A percentile compares a stretch with the other conserved stretches of the same genome.
These are phyloP conservation scores for Onthophagus sagittarius DNA, from an alignment of 2,888 invertebrate species.

Conservation along the genomic window DNA sequence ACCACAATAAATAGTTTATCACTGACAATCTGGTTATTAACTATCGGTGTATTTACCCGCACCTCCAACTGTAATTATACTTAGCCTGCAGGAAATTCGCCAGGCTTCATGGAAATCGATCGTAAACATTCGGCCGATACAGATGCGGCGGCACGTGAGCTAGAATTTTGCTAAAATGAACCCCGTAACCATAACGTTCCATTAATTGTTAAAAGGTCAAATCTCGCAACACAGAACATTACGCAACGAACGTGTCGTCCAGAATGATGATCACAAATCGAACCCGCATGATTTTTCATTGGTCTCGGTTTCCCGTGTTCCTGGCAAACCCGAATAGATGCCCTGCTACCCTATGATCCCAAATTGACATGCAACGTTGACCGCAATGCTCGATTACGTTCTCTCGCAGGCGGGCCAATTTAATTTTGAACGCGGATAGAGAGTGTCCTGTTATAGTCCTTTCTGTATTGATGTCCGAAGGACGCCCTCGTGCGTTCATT, in stretches of 20 bases:
- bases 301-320: neutral
- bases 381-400: constrained; percentile 7
- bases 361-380: constrained; percentile 2
- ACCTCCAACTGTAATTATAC: neutral
- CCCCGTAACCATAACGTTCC: neutral
- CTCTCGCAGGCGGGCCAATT: neutral
- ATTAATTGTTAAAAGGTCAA: neutral
- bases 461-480: neutral
- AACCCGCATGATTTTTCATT: neutral
- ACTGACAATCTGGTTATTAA: neutral
- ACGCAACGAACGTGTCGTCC: neutral
- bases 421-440: neutral
- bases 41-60: neutral
- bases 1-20: neutral
- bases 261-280: neutral
- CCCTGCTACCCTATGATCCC: neutral
- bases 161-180: neutral
- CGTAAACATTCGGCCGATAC: neutral
- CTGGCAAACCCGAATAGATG: neutral
- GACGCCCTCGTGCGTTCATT: neutral
- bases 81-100: neutral
- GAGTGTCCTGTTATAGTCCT: neutral
- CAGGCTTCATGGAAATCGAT: neutral
- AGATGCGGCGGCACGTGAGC: neutral
- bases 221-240: neutral